Percentiles rank a stretch among this genome's conserved stretches.
These are phyloP conservation scores for Stegophylla sp. DNA, from an alignment of 2,888 invertebrate species.

Conservation along the genomic window DNA sequence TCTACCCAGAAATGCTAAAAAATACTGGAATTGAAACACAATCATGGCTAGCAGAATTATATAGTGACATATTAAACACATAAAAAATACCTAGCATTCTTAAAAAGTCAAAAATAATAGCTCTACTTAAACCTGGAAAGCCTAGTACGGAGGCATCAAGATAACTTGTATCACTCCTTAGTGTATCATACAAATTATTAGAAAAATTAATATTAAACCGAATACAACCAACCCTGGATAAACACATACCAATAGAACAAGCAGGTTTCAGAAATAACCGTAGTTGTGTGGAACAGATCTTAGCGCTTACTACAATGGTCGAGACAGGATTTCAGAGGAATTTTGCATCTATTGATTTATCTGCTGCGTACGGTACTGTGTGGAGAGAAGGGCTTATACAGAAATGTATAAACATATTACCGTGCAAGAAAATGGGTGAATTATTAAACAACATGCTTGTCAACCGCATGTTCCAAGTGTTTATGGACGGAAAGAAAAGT, in stretches of 20 bases:
- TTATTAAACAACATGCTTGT: background rate
- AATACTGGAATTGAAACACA: background rate
- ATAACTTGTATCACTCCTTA: background rate
- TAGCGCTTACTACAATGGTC: constrained; percentile 14
- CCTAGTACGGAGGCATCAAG: too few species aligned
- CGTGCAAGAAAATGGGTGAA: constrained; percentile 2
- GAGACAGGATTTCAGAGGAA: constrained; percentile 6
- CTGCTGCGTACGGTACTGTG: constrained; percentile 1
- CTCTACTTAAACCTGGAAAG: constrained; percentile 16
- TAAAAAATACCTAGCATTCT: too few species aligned
- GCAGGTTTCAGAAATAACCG: constrained; percentile 8
- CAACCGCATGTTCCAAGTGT: constrained; percentile 22
- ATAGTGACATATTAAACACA: background rate
- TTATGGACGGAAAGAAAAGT: background rate
- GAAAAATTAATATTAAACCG: constrained; percentile 12
- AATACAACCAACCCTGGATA: background rate
- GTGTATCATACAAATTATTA: constrained; percentile 8
- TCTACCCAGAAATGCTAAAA: background rate
- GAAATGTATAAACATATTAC: background rate
- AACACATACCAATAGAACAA: constrained; percentile 21
- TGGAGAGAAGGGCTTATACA: constrained; percentile 15
- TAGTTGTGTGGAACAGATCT: background rate
- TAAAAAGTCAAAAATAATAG: too few species aligned
- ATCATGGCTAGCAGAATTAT: constrained; percentile 9
- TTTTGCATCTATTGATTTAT: background rate